These are phyloP conservation scores for Erpornis zantholeuca DNA, from an alignment of 2,113 vertebrate species.

Conservation along the genomic window DNA sequence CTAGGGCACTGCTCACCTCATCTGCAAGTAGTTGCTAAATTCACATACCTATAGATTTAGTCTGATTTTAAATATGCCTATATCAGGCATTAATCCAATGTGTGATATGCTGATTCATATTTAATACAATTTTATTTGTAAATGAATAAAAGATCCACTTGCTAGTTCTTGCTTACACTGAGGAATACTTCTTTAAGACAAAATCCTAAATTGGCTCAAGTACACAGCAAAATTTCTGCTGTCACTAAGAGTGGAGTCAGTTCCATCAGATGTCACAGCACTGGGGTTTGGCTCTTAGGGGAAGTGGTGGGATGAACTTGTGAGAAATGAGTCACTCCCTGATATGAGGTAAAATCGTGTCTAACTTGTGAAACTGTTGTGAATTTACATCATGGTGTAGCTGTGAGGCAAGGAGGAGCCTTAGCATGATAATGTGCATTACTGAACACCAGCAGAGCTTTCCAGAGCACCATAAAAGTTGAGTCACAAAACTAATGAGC, in stretches of 20 bases:
- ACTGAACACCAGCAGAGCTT: background rate
- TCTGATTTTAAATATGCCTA: background rate
- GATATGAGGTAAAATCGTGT: background rate
- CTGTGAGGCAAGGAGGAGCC: background rate
- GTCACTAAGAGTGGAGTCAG: background rate
- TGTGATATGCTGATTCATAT: background rate
- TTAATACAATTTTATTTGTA: background rate
- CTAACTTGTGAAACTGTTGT: background rate
- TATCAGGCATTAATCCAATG: background rate
- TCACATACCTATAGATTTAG: background rate
- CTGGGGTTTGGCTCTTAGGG: background rate
- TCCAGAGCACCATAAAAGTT: background rate
- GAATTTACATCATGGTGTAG: background rate
- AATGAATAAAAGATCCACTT: background rate
- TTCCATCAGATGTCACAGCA: background rate
- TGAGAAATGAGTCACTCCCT: background rate
- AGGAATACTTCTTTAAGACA: background rate
- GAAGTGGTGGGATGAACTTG: background rate
- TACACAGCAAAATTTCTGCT: background rate
- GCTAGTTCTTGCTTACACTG: background rate
- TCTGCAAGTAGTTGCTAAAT: background rate
- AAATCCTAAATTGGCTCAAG: background rate
- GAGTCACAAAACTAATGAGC: constrained; percentile 9
- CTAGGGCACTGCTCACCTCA: background rate
- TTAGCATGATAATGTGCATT: background rate